Base-by-base conservation (phyloP, 2,113 vertebrate genomes). In the Myanophis thanlyinensis region DNA sequence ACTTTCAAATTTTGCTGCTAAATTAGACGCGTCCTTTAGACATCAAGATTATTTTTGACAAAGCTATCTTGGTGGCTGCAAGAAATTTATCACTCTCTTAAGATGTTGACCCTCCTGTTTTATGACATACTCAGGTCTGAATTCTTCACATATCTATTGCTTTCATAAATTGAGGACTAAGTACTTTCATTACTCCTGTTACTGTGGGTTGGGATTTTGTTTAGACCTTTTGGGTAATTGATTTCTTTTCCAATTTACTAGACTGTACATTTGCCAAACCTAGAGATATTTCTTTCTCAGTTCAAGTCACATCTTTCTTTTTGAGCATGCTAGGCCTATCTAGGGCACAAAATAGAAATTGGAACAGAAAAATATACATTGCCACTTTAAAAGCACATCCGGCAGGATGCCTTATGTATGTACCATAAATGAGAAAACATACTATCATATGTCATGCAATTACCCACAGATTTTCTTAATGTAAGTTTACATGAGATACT, bases 171-270 rank as follows among this genome's bases (percentile, higher is more conserved):
- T 51, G 88, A 93, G 8, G 80, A 89, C 92, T 67, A 92, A 87
- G 54, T 44, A 62, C 46, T 94, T 93, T 93, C 94, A 94, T 92
- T 44, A 49, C 51, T 89, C 54, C 59, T 94, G 44, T 86, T 91
- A 90, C 51, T 67, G 23, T 90, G 59, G 62, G 30, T 35, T 67
- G n/a, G 30, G 30, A 30, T 35, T 92, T 94, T 94, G 92, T 91
- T 88, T 53, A 89, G 48, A 54, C 54, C 91, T 91, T 89, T 85
- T 93, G 59, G 46, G 59, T 91, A 92, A 89, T 47, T 91, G 48
- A 91, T 88, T 96, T 95, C 93, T 92, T 90, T 94, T 94, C 30
- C 90, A 85, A 84, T 93, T 92, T 56, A 89, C 92, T 52, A 54
- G 91, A 91, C 91, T 89, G 90, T 89, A 89, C 67, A 92, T 10